Evolutionary conservation across 2,797 vertebrate species (phyloP).

Genomic region (Melanotaenia nigrans): DNA sequence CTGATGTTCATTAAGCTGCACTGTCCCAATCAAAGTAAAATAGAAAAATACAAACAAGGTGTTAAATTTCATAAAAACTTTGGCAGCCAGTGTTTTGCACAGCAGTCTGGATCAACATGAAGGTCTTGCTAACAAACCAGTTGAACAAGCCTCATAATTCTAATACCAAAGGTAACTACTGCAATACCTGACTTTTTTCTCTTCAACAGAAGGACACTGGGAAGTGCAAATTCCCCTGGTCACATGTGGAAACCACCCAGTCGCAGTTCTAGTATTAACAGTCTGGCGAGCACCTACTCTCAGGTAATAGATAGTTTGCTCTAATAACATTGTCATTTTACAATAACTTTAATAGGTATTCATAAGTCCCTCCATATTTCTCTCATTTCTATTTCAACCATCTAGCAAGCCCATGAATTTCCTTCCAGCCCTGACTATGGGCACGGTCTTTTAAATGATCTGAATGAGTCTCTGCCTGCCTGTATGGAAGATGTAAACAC

Average conservation of each 20-base stretch:
- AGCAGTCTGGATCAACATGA: not conserved
- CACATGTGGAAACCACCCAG: conserved; percentile 94
- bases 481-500: conserved; percentile 76
- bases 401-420: conserved; percentile 86
- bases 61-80: not conserved
- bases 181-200: conserved; percentile 2
- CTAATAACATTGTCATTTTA: conserved; percentile 1
- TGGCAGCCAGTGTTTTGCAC: not conserved
- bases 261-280: conserved; percentile 95
- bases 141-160: not conserved
- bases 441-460: conserved; percentile 80
- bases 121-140: not conserved
- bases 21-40: not conserved
- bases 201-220: conserved; percentile 87
- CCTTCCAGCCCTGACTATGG: conserved; percentile 87
- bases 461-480: conserved; percentile 74
- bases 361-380: conserved; percentile 6
- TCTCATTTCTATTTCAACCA: conserved; percentile 17
- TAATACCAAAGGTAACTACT: not conserved
- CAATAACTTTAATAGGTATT: conserved; percentile 11
- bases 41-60: not conserved
- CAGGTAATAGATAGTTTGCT: conserved; percentile 82
- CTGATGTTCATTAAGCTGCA: not conserved
- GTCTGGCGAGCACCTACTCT: conserved; percentile 91
- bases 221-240: conserved; percentile 84